Evolutionary conservation across 2,888 invertebrate species (phyloP).

Genomic region (Amiota mariae): DNA sequence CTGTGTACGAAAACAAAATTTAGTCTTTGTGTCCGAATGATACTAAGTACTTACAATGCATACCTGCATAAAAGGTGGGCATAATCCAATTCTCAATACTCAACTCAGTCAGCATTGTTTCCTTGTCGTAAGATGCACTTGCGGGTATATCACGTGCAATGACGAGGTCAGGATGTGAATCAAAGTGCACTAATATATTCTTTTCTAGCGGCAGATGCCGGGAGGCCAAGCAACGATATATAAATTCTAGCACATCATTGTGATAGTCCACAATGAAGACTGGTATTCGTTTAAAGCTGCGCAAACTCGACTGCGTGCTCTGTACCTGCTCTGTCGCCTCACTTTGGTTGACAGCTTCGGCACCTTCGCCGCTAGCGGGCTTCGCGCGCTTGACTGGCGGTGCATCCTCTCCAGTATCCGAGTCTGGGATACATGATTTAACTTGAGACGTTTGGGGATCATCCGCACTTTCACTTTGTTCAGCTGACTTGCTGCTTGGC

Average conservation of each 20-base stretch:
- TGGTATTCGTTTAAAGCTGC: conserved; percentile 77
- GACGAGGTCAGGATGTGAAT: conserved; percentile 94
- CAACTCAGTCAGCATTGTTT: conserved; percentile 79
- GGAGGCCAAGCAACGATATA: conserved; percentile 85
- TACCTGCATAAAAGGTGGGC: conserved; percentile 86
- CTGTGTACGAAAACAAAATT: conserved; percentile 37
- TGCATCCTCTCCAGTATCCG: conserved; percentile 36
- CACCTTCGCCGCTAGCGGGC: conserved; percentile 23
- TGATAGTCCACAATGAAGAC: conserved; percentile 86
- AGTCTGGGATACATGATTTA: conserved; percentile 8
- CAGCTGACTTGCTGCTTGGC: conserved; percentile 11
- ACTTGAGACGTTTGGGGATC: conserved; percentile 29
- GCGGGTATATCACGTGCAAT: conserved; percentile 86
- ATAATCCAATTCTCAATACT: conserved; percentile 97
- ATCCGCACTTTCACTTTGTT: conserved; percentile 57
- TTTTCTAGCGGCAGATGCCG: conserved; percentile 86
- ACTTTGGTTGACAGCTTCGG: conserved; percentile 30
- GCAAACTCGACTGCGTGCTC: conserved; percentile 49
- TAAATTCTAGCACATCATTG: conserved; percentile 84
- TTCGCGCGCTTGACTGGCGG: conserved; percentile 55
- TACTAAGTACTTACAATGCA: conserved; percentile 8
- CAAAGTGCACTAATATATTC: conserved; percentile 87
- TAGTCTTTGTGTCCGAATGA: not conserved
- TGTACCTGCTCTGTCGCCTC: conserved; percentile 46
- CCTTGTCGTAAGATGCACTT: conserved; percentile 82